These are phyloP conservation scores for Oasisia sp. DNA, from an alignment of 2,888 invertebrate genomes.

Conservation along the genomic window DNA sequence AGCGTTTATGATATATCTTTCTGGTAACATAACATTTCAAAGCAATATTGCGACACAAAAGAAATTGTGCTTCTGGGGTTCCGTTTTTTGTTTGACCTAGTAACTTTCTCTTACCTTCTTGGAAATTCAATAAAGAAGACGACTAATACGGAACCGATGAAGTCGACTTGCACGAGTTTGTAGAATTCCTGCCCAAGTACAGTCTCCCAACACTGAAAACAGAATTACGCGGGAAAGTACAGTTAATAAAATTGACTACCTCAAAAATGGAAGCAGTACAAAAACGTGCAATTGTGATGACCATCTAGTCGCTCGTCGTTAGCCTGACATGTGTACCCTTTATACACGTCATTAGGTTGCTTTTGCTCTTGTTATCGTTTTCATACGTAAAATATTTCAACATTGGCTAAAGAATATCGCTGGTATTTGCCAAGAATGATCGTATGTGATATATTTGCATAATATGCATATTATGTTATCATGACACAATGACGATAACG, in stretches of 20 bases:
- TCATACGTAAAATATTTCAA: background rate
- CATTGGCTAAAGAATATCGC: background rate
- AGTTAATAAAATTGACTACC: background rate
- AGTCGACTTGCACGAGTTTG: constrained; percentile 82
- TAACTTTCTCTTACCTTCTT: constrained; percentile 68
- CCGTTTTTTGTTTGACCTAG: no score
- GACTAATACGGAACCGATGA: constrained; percentile 75
- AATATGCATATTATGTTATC: background rate
- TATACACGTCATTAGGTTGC: background rate
- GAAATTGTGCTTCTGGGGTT: no score
- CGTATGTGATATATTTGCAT: background rate
- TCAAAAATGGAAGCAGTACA: no score
- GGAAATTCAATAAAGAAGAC: constrained; percentile 85
- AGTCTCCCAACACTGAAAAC: constrained; percentile 83
- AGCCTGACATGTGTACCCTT: no score
- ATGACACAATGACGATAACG: background rate
- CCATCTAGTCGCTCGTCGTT: no score
- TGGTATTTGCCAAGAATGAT: background rate
- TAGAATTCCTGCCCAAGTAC: constrained; percentile 88
- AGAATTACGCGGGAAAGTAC: constrained; percentile 18
- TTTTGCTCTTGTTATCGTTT: background rate
- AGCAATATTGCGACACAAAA: no score
- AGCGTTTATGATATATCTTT: no score
- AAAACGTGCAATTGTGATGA: no score
- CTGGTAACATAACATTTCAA: no score